A percentile compares a stretch with the other conserved stretches of the same genome.
phyloP scores from a whole-genome alignment of 1,140 invertebrate genomes.

The Conus betulinus region DNA sequence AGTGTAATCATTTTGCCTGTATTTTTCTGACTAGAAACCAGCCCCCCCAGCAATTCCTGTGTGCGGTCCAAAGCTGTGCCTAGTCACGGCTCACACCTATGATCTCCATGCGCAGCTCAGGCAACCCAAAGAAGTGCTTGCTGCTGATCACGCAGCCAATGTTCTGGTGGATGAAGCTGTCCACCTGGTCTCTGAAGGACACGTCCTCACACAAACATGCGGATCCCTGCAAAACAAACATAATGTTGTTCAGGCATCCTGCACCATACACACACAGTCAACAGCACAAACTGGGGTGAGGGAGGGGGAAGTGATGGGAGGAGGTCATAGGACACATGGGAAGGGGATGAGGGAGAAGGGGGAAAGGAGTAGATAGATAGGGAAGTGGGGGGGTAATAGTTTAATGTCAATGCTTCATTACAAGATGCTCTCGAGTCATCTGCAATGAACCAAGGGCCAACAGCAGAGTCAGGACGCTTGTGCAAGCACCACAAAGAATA shows the following conservation, averaged over 20 bases:
- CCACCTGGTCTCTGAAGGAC: constrained; percentile 81
- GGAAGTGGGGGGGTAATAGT: background rate
- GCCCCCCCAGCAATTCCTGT: too few species aligned
- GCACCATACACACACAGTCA: background rate
- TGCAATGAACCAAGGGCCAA: too few species aligned
- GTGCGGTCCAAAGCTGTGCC: too few species aligned
- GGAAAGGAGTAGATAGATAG: background rate
- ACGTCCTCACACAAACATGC: constrained; percentile 75
- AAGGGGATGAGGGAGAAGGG: background rate
- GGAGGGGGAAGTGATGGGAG: too few species aligned
- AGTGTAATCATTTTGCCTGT: too few species aligned
- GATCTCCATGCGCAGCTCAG: constrained; percentile 80
- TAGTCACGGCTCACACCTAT: constrained; percentile 60
- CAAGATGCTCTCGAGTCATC: too few species aligned
- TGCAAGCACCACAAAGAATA: too few species aligned
- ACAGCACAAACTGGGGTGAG: background rate
- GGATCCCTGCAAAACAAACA: constrained; percentile 55
- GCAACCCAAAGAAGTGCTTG: constrained; percentile 80
- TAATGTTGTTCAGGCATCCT: background rate
- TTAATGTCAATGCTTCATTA: too few species aligned
- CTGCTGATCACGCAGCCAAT: constrained; percentile 80
- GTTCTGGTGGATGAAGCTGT: constrained; percentile 84
- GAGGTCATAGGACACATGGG: too few species aligned
- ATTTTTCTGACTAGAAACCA: too few species aligned
- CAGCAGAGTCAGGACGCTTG: too few species aligned